Conservation (phyloP, 2,113 vertebrate genomes). For the Penelope pileata region DNA sequence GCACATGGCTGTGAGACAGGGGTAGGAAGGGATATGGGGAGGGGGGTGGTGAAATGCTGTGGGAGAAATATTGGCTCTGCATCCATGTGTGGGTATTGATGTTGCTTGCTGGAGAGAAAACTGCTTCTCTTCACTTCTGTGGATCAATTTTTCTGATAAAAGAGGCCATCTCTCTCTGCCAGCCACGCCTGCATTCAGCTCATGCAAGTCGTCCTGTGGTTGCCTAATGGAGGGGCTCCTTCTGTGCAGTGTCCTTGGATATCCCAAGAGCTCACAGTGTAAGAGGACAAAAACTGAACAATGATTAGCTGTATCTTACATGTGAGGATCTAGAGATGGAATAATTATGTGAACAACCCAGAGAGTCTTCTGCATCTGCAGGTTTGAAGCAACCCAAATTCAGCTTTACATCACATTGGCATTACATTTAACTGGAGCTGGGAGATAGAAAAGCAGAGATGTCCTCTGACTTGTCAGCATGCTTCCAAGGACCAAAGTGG, state of each 20-base stretch:
- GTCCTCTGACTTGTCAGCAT: neutral
- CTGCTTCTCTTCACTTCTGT: neutral
- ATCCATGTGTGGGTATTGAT: neutral
- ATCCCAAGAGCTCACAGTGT: neutral
- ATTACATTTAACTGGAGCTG: neutral
- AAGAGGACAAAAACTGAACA: neutral
- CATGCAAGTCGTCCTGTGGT: neutral
- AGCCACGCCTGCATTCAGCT: neutral
- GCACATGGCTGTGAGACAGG: rapidly evolving
- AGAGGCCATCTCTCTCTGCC: slow-evolving; percentile 16
- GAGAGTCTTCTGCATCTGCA: neutral
- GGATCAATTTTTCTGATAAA: slow-evolving; percentile 32
- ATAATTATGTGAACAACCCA: neutral
- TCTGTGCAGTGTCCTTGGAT: rapidly evolving
- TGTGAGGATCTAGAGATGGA: neutral
- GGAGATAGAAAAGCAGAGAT: rapidly evolving
- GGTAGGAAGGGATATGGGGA: neutral
- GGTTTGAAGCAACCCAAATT: neutral
- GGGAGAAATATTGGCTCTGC: neutral
- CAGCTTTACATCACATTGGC: neutral
- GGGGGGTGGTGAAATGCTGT: neutral
- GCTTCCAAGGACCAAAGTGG: neutral
- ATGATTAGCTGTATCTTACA: neutral
- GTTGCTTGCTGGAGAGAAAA: neutral
- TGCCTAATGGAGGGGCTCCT: neutral